A percentile compares a stretch with the other conserved stretches of the same genome.
These are phyloP conservation scores for Bos indicus DNA, from an alignment of 2,113 vertebrate genomes.

Conservation along the genomic window DNA sequence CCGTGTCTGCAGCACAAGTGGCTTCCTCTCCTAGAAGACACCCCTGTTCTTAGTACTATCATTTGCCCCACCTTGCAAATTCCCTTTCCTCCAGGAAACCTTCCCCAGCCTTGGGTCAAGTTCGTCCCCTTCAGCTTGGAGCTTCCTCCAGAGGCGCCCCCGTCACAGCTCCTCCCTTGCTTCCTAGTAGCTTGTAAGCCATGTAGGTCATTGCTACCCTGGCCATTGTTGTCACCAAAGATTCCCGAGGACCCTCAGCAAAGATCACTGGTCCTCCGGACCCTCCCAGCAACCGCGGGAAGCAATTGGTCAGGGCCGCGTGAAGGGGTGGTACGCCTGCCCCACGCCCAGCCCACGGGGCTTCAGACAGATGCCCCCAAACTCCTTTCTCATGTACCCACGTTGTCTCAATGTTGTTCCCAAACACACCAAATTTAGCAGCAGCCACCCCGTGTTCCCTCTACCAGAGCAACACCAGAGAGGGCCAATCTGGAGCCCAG, in stretches of 20 bases:
- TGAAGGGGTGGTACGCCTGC: neutral
- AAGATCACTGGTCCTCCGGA: neutral
- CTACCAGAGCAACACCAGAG: neutral
- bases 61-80: neutral
- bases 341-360: neutral
- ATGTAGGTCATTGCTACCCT: fast-evolving
- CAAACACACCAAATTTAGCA: neutral
- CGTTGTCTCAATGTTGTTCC: neutral
- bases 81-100: neutral
- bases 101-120: neutral
- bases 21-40: neutral
- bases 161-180: neutral
- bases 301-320: fast-evolving
- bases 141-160: no score
- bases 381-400: neutral
- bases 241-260: neutral
- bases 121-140: neutral
- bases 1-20: fast-evolving
- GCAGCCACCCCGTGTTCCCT: neutral
- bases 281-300: neutral
- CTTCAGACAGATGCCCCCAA: neutral
- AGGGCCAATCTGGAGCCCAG: neutral
- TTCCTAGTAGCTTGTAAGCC: neutral
- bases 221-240: neutral
- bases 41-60: neutral